phyloP scores from a whole-genome alignment of 1,140 invertebrate species.

The Diabrotica virgifera region DNA sequence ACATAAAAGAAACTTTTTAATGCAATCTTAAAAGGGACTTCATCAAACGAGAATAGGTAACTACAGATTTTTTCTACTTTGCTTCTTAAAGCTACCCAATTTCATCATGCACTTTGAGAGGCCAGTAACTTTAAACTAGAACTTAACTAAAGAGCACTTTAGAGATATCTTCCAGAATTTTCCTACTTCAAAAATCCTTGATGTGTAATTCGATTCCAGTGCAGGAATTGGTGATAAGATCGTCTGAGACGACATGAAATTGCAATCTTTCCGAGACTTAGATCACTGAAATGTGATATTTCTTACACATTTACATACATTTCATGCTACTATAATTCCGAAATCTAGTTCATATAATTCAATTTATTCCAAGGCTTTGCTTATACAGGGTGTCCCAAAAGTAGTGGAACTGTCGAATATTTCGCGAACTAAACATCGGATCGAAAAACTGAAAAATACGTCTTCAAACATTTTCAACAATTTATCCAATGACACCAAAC shows the following conservation, averaged over 20 bases:
- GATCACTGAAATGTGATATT: not conserved
- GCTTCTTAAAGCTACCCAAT: not conserved
- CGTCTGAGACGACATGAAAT: constrained; percentile 1
- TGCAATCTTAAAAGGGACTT: no score
- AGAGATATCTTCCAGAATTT: not conserved
- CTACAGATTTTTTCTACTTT: not conserved
- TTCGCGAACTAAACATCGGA: no score
- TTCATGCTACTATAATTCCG: not conserved
- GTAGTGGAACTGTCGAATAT: no score
- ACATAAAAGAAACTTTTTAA: no score
- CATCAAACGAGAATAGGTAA: no score
- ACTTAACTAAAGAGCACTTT: not conserved
- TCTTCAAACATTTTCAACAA: no score
- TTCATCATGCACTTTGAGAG: not conserved
- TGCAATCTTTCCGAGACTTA: not conserved
- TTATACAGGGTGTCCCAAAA: no score
- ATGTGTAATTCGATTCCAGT: not conserved
- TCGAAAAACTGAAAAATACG: no score
- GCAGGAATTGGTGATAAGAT: not conserved
- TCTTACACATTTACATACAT: not conserved
- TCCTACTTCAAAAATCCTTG: not conserved
- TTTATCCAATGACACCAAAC: no score
- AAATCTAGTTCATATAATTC: no score
- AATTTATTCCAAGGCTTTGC: no score
- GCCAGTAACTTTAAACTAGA: not conserved